Percentiles rank a stretch among this genome's conserved stretches.
phyloP scores from a whole-genome alignment of 2,888 invertebrate species.

The Drosophila testacea region DNA sequence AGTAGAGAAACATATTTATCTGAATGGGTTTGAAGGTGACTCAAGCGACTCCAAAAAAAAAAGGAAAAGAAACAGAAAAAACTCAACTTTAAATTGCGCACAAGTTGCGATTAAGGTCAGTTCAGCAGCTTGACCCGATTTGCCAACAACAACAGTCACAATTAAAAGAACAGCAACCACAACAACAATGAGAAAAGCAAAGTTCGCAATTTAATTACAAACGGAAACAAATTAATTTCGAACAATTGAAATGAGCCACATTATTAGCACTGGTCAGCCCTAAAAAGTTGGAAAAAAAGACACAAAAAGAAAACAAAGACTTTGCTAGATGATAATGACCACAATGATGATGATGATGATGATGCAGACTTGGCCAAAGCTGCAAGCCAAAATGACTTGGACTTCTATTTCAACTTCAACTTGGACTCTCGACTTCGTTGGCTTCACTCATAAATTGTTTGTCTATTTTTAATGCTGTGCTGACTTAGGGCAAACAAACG shows the following conservation, averaged over 20 bases:
- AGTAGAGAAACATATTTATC: conserved; percentile 35
- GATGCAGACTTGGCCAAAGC: conserved; percentile 23
- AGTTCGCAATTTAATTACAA: conserved; percentile 65
- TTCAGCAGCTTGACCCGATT: conserved; percentile 67
- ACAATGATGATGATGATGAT: conserved; percentile 12
- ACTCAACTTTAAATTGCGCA: conserved; percentile 61
- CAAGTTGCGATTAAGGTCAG: conserved; percentile 78
- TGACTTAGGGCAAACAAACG: conserved; percentile 44
- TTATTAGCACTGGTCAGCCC: conserved; percentile 52
- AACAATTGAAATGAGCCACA: conserved; percentile 70
- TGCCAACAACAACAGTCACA: conserved; percentile 9
- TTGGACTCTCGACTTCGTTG: conserved; percentile 41
- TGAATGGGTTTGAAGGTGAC: conserved; percentile 47
- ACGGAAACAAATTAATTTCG: conserved; percentile 76
- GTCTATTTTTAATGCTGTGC: conserved; percentile 41
- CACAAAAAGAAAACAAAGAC: conserved; percentile 9
- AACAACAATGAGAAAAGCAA: conserved; percentile 31
- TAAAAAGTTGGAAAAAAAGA: background rate
- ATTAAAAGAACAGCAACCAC: conserved; percentile 3
- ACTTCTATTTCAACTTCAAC: conserved; percentile 25
- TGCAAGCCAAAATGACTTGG: conserved; percentile 44
- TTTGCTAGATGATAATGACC: conserved; percentile 15
- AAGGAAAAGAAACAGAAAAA: conserved; percentile 5
- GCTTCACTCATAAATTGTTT: conserved; percentile 39
- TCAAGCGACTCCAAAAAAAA: conserved; percentile 17